These are phyloP conservation scores for Indicator maculatus DNA, from an alignment of 2,113 vertebrate genomes.

Conservation along the genomic window DNA sequence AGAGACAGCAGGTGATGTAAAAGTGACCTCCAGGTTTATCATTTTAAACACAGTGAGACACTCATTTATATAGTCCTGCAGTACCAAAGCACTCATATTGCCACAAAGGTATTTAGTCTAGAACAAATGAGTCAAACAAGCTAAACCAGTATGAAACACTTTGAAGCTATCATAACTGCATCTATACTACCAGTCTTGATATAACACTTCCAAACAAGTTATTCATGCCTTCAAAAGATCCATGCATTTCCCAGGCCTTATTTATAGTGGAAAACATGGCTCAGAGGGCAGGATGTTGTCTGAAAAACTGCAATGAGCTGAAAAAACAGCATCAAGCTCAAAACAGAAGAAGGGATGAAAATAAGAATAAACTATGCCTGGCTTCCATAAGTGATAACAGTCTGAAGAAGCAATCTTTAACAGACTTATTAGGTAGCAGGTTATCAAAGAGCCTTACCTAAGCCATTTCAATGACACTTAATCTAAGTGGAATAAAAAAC, in stretches of 20 bases:
- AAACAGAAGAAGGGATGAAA: neutral
- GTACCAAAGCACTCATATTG: neutral
- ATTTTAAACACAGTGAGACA: neutral
- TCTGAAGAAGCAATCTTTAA: neutral
- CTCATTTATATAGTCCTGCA: neutral
- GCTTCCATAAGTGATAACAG: neutral
- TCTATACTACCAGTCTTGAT: neutral
- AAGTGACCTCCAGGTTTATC: neutral
- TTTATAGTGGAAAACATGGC: neutral
- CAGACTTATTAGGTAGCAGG: constrained; percentile 1
- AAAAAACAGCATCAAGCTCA: neutral
- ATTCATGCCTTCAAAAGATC: neutral
- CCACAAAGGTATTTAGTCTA: neutral
- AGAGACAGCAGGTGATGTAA: neutral
- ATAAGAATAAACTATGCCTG: neutral
- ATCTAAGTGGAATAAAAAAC: neutral
- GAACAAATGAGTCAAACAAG: neutral
- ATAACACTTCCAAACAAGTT: neutral
- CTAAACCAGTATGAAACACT: neutral
- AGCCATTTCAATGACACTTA: constrained; percentile 3
- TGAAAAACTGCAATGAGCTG: neutral
- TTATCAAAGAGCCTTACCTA: constrained; percentile 3
- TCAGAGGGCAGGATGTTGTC: neutral
- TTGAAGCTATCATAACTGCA: neutral
- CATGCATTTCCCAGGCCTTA: neutral